Evolutionary conservation across 2,797 vertebrate genomes (phyloP).

Genomic region (Staurois parvus): DNA sequence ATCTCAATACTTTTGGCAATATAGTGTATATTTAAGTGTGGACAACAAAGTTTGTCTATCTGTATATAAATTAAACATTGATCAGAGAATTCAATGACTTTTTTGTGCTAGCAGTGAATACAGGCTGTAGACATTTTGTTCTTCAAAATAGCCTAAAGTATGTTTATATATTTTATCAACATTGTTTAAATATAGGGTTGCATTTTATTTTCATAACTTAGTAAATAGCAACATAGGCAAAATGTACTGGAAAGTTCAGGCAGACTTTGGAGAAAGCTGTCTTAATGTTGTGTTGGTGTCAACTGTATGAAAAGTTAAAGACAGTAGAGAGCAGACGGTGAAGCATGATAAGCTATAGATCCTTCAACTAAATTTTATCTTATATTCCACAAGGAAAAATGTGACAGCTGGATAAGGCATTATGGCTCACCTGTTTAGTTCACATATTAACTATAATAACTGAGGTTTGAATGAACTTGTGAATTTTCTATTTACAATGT

Average conservation of each 20-base stretch:
- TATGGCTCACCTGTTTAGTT: conserved; percentile 25
- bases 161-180: too few relatives aligned
- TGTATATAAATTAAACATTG: too few relatives aligned
- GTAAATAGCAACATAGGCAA: too few relatives aligned
- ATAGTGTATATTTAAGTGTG: too few relatives aligned
- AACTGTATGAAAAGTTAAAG: conserved; percentile 70
- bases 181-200: too few relatives aligned
- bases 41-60: too few relatives aligned
- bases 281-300: conserved; percentile 41
- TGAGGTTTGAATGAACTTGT: conserved; percentile 26
- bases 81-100: too few relatives aligned
- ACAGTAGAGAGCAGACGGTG: conserved; percentile 69
- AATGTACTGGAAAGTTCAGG: background rate
- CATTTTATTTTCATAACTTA: too few relatives aligned
- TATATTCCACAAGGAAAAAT: conserved; percentile 62
- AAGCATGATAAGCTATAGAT: conserved; percentile 63
- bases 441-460: background rate
- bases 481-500: conserved; percentile 27
- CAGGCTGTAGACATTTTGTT: too few relatives aligned
- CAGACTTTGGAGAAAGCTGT: background rate
- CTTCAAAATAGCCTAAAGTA: too few relatives aligned
- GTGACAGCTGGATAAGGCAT: conserved; percentile 58
- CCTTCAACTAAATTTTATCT: conserved; percentile 64
- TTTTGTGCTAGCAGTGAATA: too few relatives aligned
- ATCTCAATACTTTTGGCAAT: too few relatives aligned